Conservation (phyloP, 2,797 vertebrate species). For the Gila robusta region DNA sequence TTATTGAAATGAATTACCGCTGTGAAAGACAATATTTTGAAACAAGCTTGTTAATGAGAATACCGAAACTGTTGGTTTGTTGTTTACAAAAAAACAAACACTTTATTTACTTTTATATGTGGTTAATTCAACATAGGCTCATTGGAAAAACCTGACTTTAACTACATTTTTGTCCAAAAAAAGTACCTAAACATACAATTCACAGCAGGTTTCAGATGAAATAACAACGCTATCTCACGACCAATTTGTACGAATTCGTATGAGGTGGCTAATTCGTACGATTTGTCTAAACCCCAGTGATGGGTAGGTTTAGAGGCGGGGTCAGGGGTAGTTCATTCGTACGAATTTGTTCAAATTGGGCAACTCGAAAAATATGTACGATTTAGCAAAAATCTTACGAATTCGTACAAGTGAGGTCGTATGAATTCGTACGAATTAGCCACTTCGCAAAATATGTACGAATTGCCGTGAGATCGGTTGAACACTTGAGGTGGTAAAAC, state of each 20-base stretch:
- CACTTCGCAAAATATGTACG: no score
- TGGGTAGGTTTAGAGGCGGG: no score
- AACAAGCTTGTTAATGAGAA: slow-evolving; percentile 4
- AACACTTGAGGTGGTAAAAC: not conserved
- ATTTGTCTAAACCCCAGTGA: no score
- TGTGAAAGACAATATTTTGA: slow-evolving; percentile 23
- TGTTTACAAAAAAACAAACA: not conserved
- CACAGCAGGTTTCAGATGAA: not conserved
- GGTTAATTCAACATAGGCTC: not conserved
- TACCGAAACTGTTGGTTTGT: not conserved
- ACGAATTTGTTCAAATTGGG: no score
- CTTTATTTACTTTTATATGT: not conserved
- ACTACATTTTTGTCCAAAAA: not conserved
- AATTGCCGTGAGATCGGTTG: not conserved
- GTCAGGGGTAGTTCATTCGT: no score
- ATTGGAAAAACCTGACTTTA: not conserved
- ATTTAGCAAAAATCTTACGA: no score
- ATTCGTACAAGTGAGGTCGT: no score
- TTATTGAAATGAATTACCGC: slow-evolving; percentile 11
- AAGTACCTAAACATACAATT: not conserved
- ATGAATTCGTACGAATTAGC: no score
- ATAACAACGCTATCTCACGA: no score
- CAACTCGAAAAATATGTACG: no score
- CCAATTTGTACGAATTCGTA: no score
- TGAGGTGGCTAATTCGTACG: no score